Evolutionary conservation across 2,797 vertebrate genomes (phyloP).

Genomic region (Lutjanus argentimaculatus): DNA sequence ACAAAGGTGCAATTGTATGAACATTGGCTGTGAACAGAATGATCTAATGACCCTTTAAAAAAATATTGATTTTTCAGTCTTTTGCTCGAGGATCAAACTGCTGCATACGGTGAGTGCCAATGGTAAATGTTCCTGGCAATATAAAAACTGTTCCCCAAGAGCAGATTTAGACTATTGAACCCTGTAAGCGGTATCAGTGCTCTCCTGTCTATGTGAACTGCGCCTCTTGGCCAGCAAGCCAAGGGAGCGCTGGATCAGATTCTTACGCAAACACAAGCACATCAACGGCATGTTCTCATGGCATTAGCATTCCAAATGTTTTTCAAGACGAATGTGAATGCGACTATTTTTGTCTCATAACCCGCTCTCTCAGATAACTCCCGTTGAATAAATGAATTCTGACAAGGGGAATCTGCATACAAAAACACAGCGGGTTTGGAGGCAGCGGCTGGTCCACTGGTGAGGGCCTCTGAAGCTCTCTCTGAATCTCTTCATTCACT

Average conservation of each 20-base stretch:
- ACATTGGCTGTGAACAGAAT: slow-evolving; percentile 55
- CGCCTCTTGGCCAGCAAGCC: slow-evolving; percentile 61
- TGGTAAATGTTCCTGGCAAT: slow-evolving; percentile 62
- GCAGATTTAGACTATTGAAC: slow-evolving; percentile 71
- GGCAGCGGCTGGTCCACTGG: slow-evolving; percentile 62
- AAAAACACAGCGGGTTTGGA: slow-evolving; percentile 81
- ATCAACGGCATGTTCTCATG: slow-evolving; percentile 79
- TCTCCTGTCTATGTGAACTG: slow-evolving; percentile 69
- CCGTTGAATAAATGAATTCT: slow-evolving; percentile 83
- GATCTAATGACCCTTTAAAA: slow-evolving; percentile 71
- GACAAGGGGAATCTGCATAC: slow-evolving; percentile 86
- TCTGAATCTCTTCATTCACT: slow-evolving; percentile 81
- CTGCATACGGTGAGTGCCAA: slow-evolving; percentile 54
- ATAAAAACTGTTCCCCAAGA: slow-evolving; percentile 60
- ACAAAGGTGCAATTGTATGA: slow-evolving; percentile 65
- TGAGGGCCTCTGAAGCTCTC: slow-evolving; percentile 69
- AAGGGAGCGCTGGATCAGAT: slow-evolving; percentile 68
- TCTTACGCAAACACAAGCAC: slow-evolving; percentile 79
- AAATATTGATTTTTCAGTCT: slow-evolving; percentile 65
- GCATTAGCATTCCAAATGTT: slow-evolving; percentile 83
- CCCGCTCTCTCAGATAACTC: slow-evolving; percentile 78
- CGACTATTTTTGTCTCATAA: slow-evolving; percentile 81
- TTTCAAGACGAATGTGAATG: slow-evolving; percentile 78
- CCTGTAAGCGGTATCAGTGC: slow-evolving; percentile 70
- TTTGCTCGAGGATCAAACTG: slow-evolving; percentile 52